Percentiles rank a stretch among this genome's conserved stretches.
phyloP scores from a whole-genome alignment of 1,140 invertebrate genomes.

The Physella acuta region DNA sequence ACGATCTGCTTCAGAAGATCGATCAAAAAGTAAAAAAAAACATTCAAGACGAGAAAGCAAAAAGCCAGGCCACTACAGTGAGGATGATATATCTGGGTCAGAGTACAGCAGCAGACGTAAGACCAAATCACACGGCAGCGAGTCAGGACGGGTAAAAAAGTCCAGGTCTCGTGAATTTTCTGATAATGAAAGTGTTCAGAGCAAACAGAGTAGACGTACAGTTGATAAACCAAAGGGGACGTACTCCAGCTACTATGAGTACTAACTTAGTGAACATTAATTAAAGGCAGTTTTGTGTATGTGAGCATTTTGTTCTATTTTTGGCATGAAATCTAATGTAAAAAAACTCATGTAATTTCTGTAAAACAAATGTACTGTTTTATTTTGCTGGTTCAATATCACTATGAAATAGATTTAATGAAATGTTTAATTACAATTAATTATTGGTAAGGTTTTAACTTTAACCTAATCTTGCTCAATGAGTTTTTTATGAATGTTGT shows the following conservation, averaged over 20 bases:
- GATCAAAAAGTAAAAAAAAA: not conserved
- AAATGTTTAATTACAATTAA: no score
- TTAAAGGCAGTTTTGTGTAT: no score
- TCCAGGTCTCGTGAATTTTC: conserved; percentile 5
- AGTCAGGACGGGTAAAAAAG: not conserved
- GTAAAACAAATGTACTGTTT: no score
- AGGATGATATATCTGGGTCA: conserved; percentile 8
- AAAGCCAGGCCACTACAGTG: not conserved
- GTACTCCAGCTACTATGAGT: conserved; percentile 27
- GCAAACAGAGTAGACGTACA: conserved; percentile 1
- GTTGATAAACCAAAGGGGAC: conserved; percentile 16
- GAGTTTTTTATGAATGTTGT: no score
- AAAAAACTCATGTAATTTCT: no score
- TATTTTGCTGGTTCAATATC: no score
- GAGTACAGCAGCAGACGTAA: conserved; percentile 15
- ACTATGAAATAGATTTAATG: no score
- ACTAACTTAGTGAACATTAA: conserved; percentile 11
- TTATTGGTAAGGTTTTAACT: no score
- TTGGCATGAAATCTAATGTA: no score
- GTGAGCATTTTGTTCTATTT: no score
- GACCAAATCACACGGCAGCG: not conserved
- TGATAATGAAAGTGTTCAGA: conserved; percentile 14
- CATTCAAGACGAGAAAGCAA: not conserved
- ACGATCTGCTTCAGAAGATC: conserved; percentile 2
- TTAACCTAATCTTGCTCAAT: no score